phyloP scores from a whole-genome alignment of 2,888 invertebrate species.

The Chrysomela aeneicollis region DNA sequence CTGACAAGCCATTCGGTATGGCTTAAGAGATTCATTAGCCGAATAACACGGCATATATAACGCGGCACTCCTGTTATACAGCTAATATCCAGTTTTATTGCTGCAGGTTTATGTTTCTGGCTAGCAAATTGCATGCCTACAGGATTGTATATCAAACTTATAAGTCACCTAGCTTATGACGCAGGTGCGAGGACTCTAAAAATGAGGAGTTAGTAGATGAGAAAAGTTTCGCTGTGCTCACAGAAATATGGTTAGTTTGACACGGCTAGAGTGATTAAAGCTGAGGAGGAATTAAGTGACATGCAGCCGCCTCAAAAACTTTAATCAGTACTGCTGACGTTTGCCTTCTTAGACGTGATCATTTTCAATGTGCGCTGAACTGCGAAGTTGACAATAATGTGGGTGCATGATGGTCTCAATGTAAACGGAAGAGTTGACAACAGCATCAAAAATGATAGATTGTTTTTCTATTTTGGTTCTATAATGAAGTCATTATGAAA shows the following conservation, averaged over 20 bases:
- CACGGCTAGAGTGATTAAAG: neutral
- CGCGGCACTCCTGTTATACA: slow-evolving; percentile 30
- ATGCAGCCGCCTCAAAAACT: too few relatives aligned
- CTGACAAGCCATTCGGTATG: slow-evolving; percentile 26
- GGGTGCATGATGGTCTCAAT: too few relatives aligned
- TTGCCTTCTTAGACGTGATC: too few relatives aligned
- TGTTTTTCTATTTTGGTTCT: too few relatives aligned
- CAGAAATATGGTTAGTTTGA: neutral
- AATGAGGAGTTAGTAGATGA: neutral
- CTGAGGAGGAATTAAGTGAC: neutral
- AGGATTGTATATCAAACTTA: slow-evolving; percentile 22
- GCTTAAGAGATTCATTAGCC: slow-evolving; percentile 29
- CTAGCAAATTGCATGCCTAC: slow-evolving; percentile 20
- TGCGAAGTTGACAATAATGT: too few relatives aligned
- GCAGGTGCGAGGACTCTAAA: neutral
- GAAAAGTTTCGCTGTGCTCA: neutral
- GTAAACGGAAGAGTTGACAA: too few relatives aligned
- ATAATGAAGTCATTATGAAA: too few relatives aligned
- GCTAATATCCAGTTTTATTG: slow-evolving; percentile 40
- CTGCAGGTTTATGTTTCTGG: slow-evolving; percentile 25
- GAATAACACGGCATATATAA: slow-evolving; percentile 16
- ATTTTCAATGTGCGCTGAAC: too few relatives aligned
- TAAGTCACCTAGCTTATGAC: slow-evolving; percentile 18
- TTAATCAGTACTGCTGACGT: too few relatives aligned
- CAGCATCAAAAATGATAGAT: too few relatives aligned